Evolutionary conservation across 2,888 invertebrate genomes (phyloP).

Genomic region (Venustoraphidia nigricollis): DNA sequence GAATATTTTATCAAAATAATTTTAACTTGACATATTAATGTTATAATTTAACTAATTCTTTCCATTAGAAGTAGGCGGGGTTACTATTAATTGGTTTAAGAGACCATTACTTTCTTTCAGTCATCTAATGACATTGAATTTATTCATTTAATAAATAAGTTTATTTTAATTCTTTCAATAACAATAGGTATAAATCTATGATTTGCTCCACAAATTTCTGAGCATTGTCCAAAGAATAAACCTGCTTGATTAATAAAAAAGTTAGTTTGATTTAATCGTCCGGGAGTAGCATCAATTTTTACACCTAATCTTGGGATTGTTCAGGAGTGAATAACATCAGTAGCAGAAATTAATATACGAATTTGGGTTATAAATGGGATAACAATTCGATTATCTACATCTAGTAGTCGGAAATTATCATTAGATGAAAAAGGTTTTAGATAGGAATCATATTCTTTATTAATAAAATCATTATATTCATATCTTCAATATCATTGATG

Average conservation of each 20-base stretch:
- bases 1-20: slow-evolving; percentile 41
- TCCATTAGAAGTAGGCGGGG: slow-evolving; percentile 48
- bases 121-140: slow-evolving; percentile 41
- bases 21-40: slow-evolving; percentile 52
- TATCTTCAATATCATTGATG: slow-evolving; percentile 43
- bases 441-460: slow-evolving; percentile 44
- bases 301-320: slow-evolving; percentile 43
- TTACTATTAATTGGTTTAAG: slow-evolving; percentile 52
- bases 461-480: slow-evolving; percentile 46
- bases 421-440: slow-evolving; percentile 32
- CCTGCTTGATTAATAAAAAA: slow-evolving; percentile 46
- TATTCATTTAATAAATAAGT: slow-evolving; percentile 42
- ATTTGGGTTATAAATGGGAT: slow-evolving; percentile 44
- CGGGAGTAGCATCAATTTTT: slow-evolving; percentile 49
- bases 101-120: slow-evolving; percentile 55
- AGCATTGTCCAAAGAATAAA: slow-evolving; percentile 59
- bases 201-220: slow-evolving; percentile 68
- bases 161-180: slow-evolving; percentile 38
- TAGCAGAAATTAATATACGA: slow-evolving; percentile 42
- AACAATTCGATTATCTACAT: slow-evolving; percentile 45
- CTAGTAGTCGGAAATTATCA: slow-evolving; percentile 39
- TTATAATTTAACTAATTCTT: slow-evolving; percentile 38
- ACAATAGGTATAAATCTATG: slow-evolving; percentile 69
- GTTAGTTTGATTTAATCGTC: slow-evolving; percentile 46
- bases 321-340: slow-evolving; percentile 53